A percentile compares a stretch with the other conserved stretches of the same genome.
Conservation (phyloP, 2,113 vertebrate genomes). For the Rattus rattus region DNA sequence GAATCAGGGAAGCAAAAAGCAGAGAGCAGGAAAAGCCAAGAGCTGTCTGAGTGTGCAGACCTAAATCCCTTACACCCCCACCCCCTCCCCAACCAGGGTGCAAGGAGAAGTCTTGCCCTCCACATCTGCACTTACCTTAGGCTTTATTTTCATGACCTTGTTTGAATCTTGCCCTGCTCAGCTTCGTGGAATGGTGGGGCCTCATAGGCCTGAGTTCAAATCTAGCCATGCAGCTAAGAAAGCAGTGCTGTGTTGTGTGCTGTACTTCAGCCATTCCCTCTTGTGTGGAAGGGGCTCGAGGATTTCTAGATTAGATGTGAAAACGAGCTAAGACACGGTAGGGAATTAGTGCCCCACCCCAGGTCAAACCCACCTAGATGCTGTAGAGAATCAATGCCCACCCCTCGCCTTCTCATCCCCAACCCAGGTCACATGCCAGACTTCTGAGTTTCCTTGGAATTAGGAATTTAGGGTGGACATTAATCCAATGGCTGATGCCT, state of each 20-base stretch:
- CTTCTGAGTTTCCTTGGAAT: constrained; percentile 21
- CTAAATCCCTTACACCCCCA: not conserved
- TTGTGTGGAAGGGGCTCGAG: not conserved
- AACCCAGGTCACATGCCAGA: not conserved
- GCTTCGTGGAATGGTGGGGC: not conserved
- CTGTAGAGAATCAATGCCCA: not conserved
- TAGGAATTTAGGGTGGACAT: not conserved
- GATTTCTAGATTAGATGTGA: not conserved
- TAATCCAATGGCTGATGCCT: not conserved
- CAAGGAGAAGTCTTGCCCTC: not conserved
- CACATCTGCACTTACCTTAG: no score
- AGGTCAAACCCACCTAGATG: not conserved
- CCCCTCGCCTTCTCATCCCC: not conserved
- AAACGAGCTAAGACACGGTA: not conserved
- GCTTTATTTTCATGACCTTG: not conserved
- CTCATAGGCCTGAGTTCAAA: not conserved
- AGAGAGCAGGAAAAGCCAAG: not conserved
- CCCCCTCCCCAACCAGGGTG: accelerated
- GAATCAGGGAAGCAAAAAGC: not conserved
- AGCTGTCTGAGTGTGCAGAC: not conserved
- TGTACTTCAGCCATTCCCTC: not conserved
- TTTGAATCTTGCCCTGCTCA: constrained; percentile 27
- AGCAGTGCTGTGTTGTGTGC: not conserved
- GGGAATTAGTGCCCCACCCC: not conserved
- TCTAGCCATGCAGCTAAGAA: not conserved